Evolutionary conservation across 1,140 invertebrate genomes (phyloP), one percentile per base, ranked within the genome.

Genomic region (Leptoteleia sp.): DNA sequence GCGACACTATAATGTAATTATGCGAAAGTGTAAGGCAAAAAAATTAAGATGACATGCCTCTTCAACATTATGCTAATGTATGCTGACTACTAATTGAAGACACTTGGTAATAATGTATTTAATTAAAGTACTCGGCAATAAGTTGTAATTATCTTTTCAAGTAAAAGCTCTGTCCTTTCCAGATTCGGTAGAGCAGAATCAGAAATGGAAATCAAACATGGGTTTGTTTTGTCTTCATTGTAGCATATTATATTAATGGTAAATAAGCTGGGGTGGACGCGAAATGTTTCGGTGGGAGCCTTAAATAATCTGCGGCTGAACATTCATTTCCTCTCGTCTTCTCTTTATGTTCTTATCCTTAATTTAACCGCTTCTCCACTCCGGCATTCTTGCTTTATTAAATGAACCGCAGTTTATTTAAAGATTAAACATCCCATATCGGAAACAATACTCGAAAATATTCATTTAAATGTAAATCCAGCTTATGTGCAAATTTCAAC

Each of bases 321-420:
- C 61, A 65, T 17, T 64, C 31, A 50, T 52, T 31, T 50, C 16
- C 61, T 12, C 35, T 52, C 25, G 31, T 52, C 61, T 52, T 52
- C 61, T 42, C 47, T 48, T 62, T 48, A 62, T 62, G 43, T 47
- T 47, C 42, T 62, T 43, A 62, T 62, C 43, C 43, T 48, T 65
- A 27, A 65, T 52, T 52, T 50, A 65, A 52, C 47, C 35, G 17
- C 43, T 38, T 52, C 47, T 52, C 47, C n/a, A 31, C 19, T 37
- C 19, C 47, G 52, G 35, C 17, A n/a, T 40, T 12, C 45, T 8
- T 3, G 45, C 62, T 54, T 54, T 65, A 65, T 54, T 43, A 43
- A 65, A 43, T 65, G 47, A 52, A 45, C 47, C 17, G 25, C 38
- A 45, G 47, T 43, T 52, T 65, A 65, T 65, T 65, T 65, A 33